These are phyloP conservation scores for Zoanthus sociatus DNA, from an alignment of 92 coral and sea anemone species.

Conservation along the genomic window DNA sequence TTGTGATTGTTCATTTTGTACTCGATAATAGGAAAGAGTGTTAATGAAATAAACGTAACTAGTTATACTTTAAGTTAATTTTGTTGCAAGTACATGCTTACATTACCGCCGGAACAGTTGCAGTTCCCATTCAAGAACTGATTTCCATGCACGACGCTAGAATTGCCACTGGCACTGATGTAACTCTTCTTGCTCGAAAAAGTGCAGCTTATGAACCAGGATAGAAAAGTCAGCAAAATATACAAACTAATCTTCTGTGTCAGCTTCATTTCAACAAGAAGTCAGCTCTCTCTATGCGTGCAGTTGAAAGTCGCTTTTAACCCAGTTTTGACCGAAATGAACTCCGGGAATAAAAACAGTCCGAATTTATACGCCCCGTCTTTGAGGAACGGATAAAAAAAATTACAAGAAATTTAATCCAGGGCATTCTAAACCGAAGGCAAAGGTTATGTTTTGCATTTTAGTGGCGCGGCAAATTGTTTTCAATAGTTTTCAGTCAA, in stretches of 20 bases:
- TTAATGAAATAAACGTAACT: neutral
- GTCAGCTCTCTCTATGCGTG: neutral
- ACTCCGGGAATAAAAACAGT: neutral
- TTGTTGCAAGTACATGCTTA: slow-evolving; percentile 5
- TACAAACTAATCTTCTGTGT: neutral
- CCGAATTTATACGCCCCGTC: slow-evolving; percentile 20
- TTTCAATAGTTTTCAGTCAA: slow-evolving; percentile 33
- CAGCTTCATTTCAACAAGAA: neutral
- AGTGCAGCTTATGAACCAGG: neutral
- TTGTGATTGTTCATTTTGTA: slow-evolving; percentile 7
- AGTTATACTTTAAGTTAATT: neutral
- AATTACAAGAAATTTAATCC: slow-evolving; percentile 37
- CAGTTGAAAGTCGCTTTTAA: neutral
- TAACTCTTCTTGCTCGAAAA: neutral
- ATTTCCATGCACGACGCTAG: slow-evolving; percentile 15
- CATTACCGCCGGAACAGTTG: slow-evolving; percentile 16
- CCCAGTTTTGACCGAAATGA: neutral
- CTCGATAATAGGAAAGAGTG: slow-evolving; percentile 1
- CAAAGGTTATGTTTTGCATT: slow-evolving; percentile 31
- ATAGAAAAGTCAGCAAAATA: neutral
- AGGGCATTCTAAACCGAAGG: slow-evolving; percentile 9
- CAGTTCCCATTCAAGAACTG: slow-evolving; percentile 1
- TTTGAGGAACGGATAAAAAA: slow-evolving; percentile 43
- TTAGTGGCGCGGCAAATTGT: slow-evolving; percentile 39
- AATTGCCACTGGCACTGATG: neutral